phyloP scores from a whole-genome alignment of 1,140 invertebrate species.

The Antheraea pernyi region DNA sequence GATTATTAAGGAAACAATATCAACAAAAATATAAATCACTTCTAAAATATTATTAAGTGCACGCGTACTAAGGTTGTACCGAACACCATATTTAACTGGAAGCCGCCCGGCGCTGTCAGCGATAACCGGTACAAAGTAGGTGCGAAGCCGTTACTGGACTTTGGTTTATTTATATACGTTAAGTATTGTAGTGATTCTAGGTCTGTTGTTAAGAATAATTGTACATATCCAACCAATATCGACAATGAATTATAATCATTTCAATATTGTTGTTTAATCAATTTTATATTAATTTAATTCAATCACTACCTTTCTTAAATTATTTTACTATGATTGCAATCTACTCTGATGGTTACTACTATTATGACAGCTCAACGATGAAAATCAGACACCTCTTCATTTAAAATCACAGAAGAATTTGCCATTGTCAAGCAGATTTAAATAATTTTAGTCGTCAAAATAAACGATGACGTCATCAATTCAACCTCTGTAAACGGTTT shows the following conservation, averaged over 20 bases:
- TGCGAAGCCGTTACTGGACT: conserved; percentile 11
- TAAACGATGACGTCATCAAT: neutral
- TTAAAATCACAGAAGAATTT: too few species aligned
- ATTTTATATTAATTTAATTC: too few species aligned
- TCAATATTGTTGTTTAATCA: too few species aligned
- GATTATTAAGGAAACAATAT: neutral
- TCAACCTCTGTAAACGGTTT: neutral
- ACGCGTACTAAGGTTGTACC: conserved; percentile 10
- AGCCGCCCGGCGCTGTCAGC: conserved; percentile 34
- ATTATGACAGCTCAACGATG: too few species aligned
- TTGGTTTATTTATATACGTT: neutral
- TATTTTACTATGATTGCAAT: too few species aligned
- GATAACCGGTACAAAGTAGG: conserved; percentile 27
- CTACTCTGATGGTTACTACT: too few species aligned
- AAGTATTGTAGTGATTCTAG: neutral
- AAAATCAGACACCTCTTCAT: too few species aligned
- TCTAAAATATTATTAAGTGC: conserved; percentile 5
- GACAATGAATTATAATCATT: neutral
- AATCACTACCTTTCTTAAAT: too few species aligned
- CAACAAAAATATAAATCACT: neutral
- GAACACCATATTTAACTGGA: conserved; percentile 45
- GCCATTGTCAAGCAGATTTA: too few species aligned
- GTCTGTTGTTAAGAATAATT: neutral
- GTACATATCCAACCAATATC: neutral
- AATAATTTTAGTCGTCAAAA: too few species aligned